Percentiles rank a stretch among this genome's conserved stretches.
Conservation (phyloP, 2,888 invertebrate species). For the Drosophila diplacantha region DNA sequence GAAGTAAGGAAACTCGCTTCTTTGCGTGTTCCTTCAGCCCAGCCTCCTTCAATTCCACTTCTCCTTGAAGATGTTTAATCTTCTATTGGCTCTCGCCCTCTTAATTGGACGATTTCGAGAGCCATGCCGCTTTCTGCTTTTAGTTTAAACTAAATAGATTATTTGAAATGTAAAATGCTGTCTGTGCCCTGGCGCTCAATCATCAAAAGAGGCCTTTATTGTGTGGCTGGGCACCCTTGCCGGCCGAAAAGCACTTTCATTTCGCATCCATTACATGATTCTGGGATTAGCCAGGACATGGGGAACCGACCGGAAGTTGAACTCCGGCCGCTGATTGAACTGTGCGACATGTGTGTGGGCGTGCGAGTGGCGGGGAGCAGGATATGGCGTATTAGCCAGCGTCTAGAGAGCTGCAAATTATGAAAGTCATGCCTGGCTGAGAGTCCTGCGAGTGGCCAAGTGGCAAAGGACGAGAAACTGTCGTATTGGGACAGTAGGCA, state of each 20-base stretch:
- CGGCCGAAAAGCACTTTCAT: conserved; percentile 3
- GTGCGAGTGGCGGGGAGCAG: conserved; percentile 16
- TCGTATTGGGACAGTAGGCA: conserved; percentile 48
- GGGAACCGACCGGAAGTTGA: conserved; percentile 17
- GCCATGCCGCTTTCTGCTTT: too few relatives aligned
- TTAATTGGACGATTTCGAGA: background rate
- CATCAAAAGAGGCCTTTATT: conserved; percentile 1
- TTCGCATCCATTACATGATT: conserved; percentile 13
- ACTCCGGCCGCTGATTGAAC: conserved; percentile 34
- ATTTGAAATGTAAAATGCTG: background rate
- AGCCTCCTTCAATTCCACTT: too few relatives aligned
- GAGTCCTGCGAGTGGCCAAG: conserved; percentile 5
- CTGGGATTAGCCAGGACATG: conserved; percentile 14
- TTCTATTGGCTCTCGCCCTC: background rate
- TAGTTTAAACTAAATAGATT: background rate
- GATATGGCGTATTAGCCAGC: conserved; percentile 48
- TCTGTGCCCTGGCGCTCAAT: background rate
- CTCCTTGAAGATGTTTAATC: background rate
- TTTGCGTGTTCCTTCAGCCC: too few relatives aligned
- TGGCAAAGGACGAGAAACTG: conserved; percentile 23
- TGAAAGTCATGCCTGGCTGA: conserved; percentile 58
- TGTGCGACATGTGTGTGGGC: background rate
- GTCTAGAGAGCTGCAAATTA: conserved; percentile 44
- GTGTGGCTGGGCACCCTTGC: background rate
- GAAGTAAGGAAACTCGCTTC: background rate